Base-by-base conservation (phyloP, 2,888 invertebrate species). In the Morinoia aosen region DNA sequence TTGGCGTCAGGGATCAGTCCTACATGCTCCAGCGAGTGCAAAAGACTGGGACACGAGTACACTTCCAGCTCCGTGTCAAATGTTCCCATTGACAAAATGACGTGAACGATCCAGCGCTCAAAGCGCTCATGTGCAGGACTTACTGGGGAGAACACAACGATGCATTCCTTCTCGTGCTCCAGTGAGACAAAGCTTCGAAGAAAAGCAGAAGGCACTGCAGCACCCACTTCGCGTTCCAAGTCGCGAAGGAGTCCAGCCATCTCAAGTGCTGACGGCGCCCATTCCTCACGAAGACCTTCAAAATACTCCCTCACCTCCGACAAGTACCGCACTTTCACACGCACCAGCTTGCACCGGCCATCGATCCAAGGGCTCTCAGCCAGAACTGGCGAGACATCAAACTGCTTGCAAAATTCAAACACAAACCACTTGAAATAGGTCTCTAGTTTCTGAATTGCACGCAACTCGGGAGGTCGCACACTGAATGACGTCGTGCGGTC, bases 381-480 rank as follows among this genome's bases (percentile, higher is more conserved):
- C 48, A 48, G 4, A 25, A 56, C 91, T 39, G 88, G 33, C 33
- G 88, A 88, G 3, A 39, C 91, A 40, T 11, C 56, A 40, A 91
- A 91, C 56, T 91, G 12, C 12, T 5, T 48, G 56, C 91, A 91
- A 8, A 40, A 56, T 4, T 56, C 39, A 39, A 91, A 91, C 25
- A 56, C 40, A 10, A 91, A 91, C 4, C 2, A 91, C 40, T 56
- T 39, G 88, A 88, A 88, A 88, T 40, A 91, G 7, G 10, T 33
- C 91, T 48, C 16, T 12, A 91, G 4, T 14, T 12, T 48, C 11
- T 2, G 8, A 19, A 91, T 40, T 16, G 39, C 25, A 48, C 19
- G 91, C 91, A 91, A 91, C 56, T 91, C 91, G 56, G 91, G 91
- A 91, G 91, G 91, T 14, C 48, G 91, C 91, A 48, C 40, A 48